Base-by-base conservation (phyloP, 2,888 invertebrate species). In the Ctena decussata region DNA sequence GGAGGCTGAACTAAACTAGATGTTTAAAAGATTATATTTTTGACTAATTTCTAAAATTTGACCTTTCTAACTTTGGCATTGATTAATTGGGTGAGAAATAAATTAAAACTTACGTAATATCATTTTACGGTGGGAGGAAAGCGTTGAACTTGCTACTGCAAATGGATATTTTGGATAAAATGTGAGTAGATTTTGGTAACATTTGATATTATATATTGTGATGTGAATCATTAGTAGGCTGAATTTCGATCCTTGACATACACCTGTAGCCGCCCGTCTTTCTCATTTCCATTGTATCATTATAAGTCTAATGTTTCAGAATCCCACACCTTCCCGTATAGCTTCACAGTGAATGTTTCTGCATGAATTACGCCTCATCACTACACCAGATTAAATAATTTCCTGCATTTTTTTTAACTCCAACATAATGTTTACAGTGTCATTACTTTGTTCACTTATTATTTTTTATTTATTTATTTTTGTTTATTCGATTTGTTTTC, bases 171-270 rank as follows among this genome's bases (percentile, higher is more conserved):
- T 35, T 35, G 65, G 35, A 65, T 35, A 18, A n/a, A 65, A 12
- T 65, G 65, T 65, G 35, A 65, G 65, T 65, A 65, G 65, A 65
- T 6, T 65, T 65, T 65, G 21, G 35, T 57, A 30, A 27, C 57
- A 57, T 24, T 57, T 57, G n/a, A n/a, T 53, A 53, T n/a, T 18
- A 21, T n/a, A 53, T 53, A 53, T n/a, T 53, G 21, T 53, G 53
- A 53, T 53, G 53, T 6, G 18, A 53, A 5, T 53, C 21, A 53
- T 53, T 53, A 53, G 53, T 21, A n/a, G 53, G 53, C 12, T 53
- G 53, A 18, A 53, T 53, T 53, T 53, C 53, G 5, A 53, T 53
- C 53, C 53, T n/a, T 53, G 53, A 53, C 53, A 53, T n/a, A n/a
- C 53, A 53, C 18, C 8, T n/a, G 15, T n/a, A 53, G 53, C 5